Conservation (phyloP, 30 jellyfish, hydroid and myxozoan species). For the Morbakka virulenta region DNA sequence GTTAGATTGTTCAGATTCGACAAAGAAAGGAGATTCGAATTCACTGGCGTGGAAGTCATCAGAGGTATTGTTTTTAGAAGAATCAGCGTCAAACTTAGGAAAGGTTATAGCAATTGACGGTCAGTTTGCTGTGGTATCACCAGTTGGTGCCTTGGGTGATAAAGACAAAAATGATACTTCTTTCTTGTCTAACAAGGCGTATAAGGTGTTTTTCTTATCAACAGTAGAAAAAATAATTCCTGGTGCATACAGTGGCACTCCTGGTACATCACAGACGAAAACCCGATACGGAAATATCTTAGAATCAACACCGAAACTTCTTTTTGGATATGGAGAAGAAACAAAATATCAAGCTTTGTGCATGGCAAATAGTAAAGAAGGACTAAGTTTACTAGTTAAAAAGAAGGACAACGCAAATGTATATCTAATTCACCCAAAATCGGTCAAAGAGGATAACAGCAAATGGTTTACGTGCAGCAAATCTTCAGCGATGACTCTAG, state of each 20-base stretch:
- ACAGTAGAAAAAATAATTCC: no score
- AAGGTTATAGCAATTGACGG: conserved; percentile 49
- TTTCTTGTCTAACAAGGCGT: no score
- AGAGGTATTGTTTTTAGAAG: conserved; percentile 56
- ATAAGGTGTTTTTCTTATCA: no score
- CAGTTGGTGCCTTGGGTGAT: background rate
- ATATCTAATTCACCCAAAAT: conserved; percentile 62
- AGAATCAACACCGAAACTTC: no score
- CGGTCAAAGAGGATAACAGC: conserved; percentile 56
- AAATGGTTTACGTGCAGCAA: conserved; percentile 77
- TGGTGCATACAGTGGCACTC: no score
- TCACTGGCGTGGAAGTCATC: conserved; percentile 67
- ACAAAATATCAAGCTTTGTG: no score
- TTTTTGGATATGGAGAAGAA: no score
- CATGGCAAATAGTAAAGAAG: conserved; percentile 63
- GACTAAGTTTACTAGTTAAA: conserved; percentile 57
- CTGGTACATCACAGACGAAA: no score
- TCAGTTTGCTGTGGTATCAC: conserved; percentile 36
- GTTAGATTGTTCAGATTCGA: background rate
- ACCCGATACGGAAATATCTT: no score
- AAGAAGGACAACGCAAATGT: conserved; percentile 60
- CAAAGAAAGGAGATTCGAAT: conserved; percentile 1
- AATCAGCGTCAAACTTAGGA: conserved; percentile 49
- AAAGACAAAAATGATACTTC: conserved; percentile 13
- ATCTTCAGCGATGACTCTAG: background rate